A percentile compares a stretch with the other conserved stretches of the same genome.
phyloP scores from a whole-genome alignment of 2,797 vertebrate species.

The Scyliorhinus canicula region DNA sequence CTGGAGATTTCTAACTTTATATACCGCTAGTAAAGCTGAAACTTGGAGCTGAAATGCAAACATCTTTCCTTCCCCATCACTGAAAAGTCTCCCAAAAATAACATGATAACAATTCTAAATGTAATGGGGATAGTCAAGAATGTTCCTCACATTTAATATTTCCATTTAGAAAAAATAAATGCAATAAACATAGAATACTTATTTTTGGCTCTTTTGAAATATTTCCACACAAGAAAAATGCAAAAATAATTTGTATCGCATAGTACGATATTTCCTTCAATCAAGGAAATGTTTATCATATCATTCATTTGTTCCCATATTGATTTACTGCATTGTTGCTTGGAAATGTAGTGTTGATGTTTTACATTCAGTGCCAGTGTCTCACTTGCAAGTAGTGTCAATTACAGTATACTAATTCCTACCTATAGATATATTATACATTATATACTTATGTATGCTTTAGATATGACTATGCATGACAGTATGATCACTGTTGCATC shows the following conservation, averaged over 20 bases:
- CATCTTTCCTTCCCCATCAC: not conserved
- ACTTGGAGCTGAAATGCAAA: too few species aligned
- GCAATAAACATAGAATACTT: not conserved
- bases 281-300: not conserved
- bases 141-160: not conserved
- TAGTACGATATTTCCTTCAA: not conserved
- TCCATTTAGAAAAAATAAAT: not conserved
- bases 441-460: not conserved
- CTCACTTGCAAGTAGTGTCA: not conserved
- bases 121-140: not conserved
- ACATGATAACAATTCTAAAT: not conserved
- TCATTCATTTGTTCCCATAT: not conserved
- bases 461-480: not conserved
- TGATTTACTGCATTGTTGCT: not conserved
- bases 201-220: not conserved
- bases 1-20: not conserved
- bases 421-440: not conserved
- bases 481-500: not conserved
- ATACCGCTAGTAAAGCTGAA: not conserved
- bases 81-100: not conserved
- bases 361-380: not conserved
- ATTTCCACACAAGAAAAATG: slow-evolving; percentile 2
- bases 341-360: not conserved
- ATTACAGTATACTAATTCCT: not conserved
- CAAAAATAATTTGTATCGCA: not conserved